These are phyloP conservation scores for Tenualosa thibaudeaui DNA, from an alignment of 2,797 vertebrate genomes.

Conservation along the genomic window DNA sequence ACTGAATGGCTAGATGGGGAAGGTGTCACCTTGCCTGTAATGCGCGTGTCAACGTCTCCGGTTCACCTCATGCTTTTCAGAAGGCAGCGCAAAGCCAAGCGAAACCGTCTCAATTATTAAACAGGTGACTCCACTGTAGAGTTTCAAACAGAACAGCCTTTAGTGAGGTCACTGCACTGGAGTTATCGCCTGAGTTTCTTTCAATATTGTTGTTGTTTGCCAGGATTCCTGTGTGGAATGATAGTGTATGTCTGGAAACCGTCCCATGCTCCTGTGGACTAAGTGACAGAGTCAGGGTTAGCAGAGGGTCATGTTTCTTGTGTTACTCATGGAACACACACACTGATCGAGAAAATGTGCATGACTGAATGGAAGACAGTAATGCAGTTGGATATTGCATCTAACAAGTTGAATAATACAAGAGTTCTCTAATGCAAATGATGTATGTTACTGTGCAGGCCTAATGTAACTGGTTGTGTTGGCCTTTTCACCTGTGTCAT, in stretches of 20 bases:
- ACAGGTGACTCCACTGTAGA: background rate
- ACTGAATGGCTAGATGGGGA: background rate
- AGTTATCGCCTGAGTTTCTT: background rate
- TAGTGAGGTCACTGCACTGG: background rate
- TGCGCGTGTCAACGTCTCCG: background rate
- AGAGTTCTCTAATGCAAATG: too few species aligned
- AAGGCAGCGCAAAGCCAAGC: background rate
- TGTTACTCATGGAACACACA: background rate
- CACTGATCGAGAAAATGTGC: background rate
- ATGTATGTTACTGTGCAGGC: too few species aligned
- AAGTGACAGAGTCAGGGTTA: background rate
- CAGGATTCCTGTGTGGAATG: background rate
- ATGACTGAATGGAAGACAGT: too few species aligned
- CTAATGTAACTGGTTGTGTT: too few species aligned
- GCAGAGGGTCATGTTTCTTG: background rate
- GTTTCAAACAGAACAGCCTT: background rate
- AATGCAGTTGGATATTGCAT: too few species aligned
- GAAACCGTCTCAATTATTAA: background rate
- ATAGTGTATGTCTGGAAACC: background rate
- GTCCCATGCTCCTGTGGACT: background rate
- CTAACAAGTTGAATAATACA: too few species aligned
- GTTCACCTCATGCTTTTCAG: conserved; percentile 9
- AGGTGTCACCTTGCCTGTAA: conserved; percentile 7
- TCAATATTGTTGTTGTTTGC: background rate
- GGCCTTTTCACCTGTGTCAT: too few species aligned